Evolutionary conservation across 2,113 vertebrate genomes (phyloP).

Genomic region (Dipodomys spectabilis): DNA sequence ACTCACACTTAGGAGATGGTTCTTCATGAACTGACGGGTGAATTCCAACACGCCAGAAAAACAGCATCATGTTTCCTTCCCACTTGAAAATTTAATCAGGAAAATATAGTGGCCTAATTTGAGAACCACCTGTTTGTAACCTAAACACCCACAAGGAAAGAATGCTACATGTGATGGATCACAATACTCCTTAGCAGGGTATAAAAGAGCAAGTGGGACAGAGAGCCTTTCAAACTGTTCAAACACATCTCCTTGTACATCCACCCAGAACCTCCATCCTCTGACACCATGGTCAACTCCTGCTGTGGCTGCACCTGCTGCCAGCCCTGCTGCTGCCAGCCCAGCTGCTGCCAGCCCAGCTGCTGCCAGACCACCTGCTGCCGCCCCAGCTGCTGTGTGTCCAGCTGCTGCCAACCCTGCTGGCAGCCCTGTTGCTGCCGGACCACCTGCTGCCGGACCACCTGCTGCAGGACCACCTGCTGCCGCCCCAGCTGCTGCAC

Average conservation of each 20-base stretch:
- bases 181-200: not conserved
- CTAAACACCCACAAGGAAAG: not conserved
- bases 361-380: not conserved
- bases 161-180: not conserved
- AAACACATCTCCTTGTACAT: not conserved
- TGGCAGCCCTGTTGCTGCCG: not conserved
- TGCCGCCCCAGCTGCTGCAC: not conserved
- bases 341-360: not conserved
- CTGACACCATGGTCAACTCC: slow-evolving; percentile 37
- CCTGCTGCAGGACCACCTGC: not conserved
- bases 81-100: too few relatives aligned
- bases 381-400: not conserved
- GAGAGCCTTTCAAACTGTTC: not conserved
- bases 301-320: not conserved
- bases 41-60: too few relatives aligned
- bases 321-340: too few relatives aligned
- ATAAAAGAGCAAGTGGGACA: slow-evolving; percentile 13
- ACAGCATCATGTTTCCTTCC: too few relatives aligned
- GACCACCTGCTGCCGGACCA: not conserved
- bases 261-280: not conserved
- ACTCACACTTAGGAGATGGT: too few relatives aligned
- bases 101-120: too few relatives aligned
- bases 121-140: not conserved
- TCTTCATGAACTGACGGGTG: too few relatives aligned
- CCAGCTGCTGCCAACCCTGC: not conserved